Evolutionary conservation across 35 echinoderm and acorn worm genomes (phyloP), one percentile per base, ranked within the genome.

Genomic region (Patiria miniata): DNA sequence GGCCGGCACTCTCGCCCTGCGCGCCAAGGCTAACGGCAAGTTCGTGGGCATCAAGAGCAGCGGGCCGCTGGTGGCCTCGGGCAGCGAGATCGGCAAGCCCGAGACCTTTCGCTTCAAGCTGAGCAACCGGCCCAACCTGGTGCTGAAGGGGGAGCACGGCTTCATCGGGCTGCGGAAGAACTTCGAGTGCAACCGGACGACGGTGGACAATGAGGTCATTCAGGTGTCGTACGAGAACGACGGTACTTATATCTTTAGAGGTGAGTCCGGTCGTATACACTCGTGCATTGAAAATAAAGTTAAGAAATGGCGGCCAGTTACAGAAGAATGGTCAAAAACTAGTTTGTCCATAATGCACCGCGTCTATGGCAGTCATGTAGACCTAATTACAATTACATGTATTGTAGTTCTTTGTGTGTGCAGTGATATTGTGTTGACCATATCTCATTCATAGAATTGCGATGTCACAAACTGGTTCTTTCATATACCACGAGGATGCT

Each of bases 31-130:
- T 23, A 73, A 73, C 26, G 65, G 65, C 65, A 73, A 73, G 34
- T 73, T 73, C 26, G 65, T 73, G 26, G 65, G 65, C 65, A 73
- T 73, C 65, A 73, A 73, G 65, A 73, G 65, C 65, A 73, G 65
- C 8, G 65, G 65, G 7, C 65, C 65, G 0, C 65, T 73, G 65
- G 65, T 73, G 29, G 65, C 65, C 23, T 73, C 65, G 19, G 65
- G 65, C 65, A 32, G 26, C 26, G 65, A 73, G 34, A 23, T 73
- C 3, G 34, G 26, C 7, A 73, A 73, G 26, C 23, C 65, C 65
- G 65, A 73, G 65, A 73, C 23, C 8, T 73, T 73, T 23, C 65
- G 65, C 8, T 73, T 73, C 65, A 73, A 73, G 65, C 65, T 73
- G 65, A 73, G 65, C 65, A 73, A 73, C 65, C 65, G 65, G 15